These are phyloP conservation scores for Pangasius mekongensis DNA, from an alignment of 2,797 vertebrate genomes.

Conservation along the genomic window DNA sequence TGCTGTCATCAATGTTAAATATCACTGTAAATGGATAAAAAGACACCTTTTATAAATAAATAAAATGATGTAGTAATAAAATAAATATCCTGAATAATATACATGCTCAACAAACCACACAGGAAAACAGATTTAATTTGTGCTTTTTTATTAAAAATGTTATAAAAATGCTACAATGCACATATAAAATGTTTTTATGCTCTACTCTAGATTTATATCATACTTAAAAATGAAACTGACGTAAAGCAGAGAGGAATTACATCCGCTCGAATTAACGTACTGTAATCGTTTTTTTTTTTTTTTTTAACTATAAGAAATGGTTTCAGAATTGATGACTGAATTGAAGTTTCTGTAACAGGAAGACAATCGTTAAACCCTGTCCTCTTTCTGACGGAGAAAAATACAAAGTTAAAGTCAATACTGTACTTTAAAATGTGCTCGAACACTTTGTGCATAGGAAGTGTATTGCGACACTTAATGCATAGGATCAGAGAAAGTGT, in stretches of 20 bases:
- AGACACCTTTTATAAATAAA: not conserved
- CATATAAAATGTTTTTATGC: constrained; percentile 65
- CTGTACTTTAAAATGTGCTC: constrained; percentile 58
- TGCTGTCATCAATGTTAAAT: not conserved
- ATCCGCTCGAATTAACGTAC: constrained; percentile 53
- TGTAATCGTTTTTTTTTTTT: not conserved
- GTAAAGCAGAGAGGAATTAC: constrained; percentile 74
- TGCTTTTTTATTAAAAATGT: constrained; percentile 65
- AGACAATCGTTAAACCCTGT: constrained; percentile 62
- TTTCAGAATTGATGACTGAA: not conserved
- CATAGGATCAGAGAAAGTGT: constrained; percentile 71
- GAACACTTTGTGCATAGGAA: constrained; percentile 63
- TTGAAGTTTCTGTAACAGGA: constrained; percentile 67
- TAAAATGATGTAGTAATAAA: too few species aligned
- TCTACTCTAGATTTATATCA: constrained; percentile 64
- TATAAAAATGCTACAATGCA: constrained; percentile 65
- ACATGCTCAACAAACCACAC: not conserved
- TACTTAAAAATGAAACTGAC: constrained; percentile 50
- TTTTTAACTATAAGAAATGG: not conserved
- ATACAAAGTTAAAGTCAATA: constrained; percentile 51
- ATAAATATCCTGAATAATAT: not conserved
- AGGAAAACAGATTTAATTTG: constrained; percentile 29
- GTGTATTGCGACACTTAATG: constrained; percentile 70
- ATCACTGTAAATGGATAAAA: not conserved
- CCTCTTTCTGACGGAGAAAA: constrained; percentile 33